phyloP scores from a whole-genome alignment of 2,888 invertebrate species.

The Anthrax anthrax region DNA sequence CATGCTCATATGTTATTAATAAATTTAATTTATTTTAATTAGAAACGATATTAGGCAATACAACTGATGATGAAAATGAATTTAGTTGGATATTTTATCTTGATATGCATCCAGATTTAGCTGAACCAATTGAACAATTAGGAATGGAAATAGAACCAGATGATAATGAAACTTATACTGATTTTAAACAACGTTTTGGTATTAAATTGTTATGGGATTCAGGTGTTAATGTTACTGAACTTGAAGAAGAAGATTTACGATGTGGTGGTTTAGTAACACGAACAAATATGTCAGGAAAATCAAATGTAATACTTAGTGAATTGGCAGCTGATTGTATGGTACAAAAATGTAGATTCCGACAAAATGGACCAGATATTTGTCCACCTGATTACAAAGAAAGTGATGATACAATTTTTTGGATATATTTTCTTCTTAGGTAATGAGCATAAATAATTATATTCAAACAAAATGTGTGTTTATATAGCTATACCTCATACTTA shows the following conservation, averaged over 20 bases:
- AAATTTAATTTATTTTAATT: not conserved
- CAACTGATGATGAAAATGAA: constrained; percentile 25
- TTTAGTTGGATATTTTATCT: constrained; percentile 41
- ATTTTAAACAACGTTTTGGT: constrained; percentile 56
- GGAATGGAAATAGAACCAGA: constrained; percentile 63
- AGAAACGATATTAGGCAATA: not conserved
- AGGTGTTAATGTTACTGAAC: constrained; percentile 57
- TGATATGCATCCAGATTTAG: constrained; percentile 60
- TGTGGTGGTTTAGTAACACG: constrained; percentile 58
- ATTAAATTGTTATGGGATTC: constrained; percentile 46
- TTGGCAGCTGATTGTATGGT: constrained; percentile 58
- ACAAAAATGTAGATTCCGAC: constrained; percentile 59
- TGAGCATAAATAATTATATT: constrained; percentile 2
- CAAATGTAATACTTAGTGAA: constrained; percentile 42
- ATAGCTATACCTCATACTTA: not conserved
- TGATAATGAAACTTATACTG: constrained; percentile 58
- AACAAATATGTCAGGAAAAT: constrained; percentile 47
- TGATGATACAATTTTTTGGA: constrained; percentile 65
- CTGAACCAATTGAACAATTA: constrained; percentile 58
- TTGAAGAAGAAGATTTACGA: constrained; percentile 58
- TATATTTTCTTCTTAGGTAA: constrained; percentile 54
- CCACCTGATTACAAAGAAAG: constrained; percentile 68
- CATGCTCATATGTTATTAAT: not conserved
- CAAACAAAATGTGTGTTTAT: not conserved
- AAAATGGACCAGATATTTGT: constrained; percentile 62